Conservation (phyloP, 2,888 invertebrate genomes). For the Ornithoptera alexandrae region DNA sequence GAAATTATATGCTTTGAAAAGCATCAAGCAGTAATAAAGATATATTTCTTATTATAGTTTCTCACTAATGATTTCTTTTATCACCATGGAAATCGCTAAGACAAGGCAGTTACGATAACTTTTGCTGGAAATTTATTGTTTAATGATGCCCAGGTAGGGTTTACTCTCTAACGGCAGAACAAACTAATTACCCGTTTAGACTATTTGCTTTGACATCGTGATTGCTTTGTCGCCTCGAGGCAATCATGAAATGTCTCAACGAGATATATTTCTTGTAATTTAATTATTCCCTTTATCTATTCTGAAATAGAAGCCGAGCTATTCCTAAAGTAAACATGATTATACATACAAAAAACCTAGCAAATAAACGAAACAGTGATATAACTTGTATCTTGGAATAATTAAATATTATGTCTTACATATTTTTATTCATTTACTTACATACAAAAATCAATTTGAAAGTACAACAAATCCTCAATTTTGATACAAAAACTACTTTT, state of each 20-base stretch:
- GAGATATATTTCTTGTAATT: slow-evolving; percentile 21
- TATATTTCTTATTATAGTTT: not conserved
- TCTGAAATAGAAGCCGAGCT: slow-evolving; percentile 5
- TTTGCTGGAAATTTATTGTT: slow-evolving; percentile 36
- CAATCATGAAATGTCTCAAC: slow-evolving; percentile 41
- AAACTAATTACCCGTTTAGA: slow-evolving; percentile 74
- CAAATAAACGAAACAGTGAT: no score
- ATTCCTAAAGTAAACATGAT: not conserved
- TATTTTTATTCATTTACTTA: no score
- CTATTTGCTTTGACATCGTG: slow-evolving; percentile 63
- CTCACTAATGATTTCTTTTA: not conserved
- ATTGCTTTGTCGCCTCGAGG: slow-evolving; percentile 60
- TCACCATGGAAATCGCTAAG: slow-evolving; percentile 25
- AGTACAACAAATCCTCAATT: no score
- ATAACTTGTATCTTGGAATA: no score
- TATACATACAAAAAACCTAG: not conserved
- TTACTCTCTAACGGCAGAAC: slow-evolving; percentile 54
- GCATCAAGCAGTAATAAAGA: not conserved
- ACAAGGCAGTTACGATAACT: slow-evolving; percentile 33
- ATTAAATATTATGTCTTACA: no score
- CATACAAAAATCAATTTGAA: no score
- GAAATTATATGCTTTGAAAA: no score
- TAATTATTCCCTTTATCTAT: slow-evolving; percentile 20
- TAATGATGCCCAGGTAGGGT: slow-evolving; percentile 39
- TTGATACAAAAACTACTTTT: no score